Evolutionary conservation across 2,113 vertebrate genomes (phyloP).

Genomic region (Microtus oregoni): DNA sequence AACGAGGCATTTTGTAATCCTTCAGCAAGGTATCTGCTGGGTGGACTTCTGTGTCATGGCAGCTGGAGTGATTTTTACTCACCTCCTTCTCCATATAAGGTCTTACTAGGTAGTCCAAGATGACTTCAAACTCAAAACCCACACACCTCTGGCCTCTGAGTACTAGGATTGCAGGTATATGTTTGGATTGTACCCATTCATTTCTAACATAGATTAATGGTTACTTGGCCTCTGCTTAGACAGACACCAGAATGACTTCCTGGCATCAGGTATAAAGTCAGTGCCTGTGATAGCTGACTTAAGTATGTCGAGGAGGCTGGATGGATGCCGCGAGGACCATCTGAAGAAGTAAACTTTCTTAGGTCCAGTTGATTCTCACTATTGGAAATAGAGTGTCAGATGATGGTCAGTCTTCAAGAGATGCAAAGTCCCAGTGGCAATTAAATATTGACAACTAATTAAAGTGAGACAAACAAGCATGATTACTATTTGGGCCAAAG

Average conservation of each 20-base stretch:
- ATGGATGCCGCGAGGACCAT: neutral
- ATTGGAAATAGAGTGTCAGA: neutral
- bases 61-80: neutral
- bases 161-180: neutral
- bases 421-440: neutral
- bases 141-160: neutral
- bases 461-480: conserved; percentile 30
- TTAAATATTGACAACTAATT: conserved; percentile 24
- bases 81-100: neutral
- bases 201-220: neutral
- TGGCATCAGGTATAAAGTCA: neutral
- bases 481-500: neutral
- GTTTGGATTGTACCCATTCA: neutral
- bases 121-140: neutral
- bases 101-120: neutral
- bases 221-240: neutral
- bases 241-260: neutral
- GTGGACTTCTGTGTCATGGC: neutral
- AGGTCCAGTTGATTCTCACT: neutral
- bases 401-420: neutral
- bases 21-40: neutral
- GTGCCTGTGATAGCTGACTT: neutral
- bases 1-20: neutral
- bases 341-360: neutral
- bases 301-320: neutral